Base-by-base conservation (phyloP, 2,797 vertebrate genomes). In the Lepus townsendii region DNA sequence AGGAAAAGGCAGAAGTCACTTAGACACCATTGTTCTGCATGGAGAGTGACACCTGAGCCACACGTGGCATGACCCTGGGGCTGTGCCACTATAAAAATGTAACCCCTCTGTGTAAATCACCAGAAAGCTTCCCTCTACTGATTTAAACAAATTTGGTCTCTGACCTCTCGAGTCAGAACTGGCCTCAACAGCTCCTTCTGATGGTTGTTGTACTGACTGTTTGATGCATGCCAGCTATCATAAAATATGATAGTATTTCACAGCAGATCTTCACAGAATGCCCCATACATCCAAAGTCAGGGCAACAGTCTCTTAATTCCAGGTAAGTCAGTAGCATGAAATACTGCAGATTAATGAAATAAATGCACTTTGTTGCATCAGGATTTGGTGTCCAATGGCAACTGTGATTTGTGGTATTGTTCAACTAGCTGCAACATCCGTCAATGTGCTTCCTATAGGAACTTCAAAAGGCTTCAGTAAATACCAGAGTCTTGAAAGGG, bases 111-210 rank as follows among this genome's bases (percentile, higher is more conserved):
- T 35, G 76, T 97, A 97, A 97, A 97, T 97, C 95, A 97, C 73
- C 14, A 62, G 60, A 93, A 82, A 78, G 47, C 82, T 95, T 96
- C 91, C 83, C 76, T 90, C 62, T 38, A 90, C 85, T 94, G 92
- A 97, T 93, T 96, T 95, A 96, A 95, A 95, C 95, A 97, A 96
- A 97, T 96, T 97, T 96, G 92, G 78, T 94, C 95, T 96, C 94
- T 97, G 95, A 97, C 95, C 95, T 95, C 54, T 91, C 26, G 54
- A 91, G 75, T 88, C 72, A 95, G 93, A 96, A 86, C 2, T 90
- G 83, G 88, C 79, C 93, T 93, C 71, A 83, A 95, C 96, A 86
- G 47, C 79, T 92, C 95, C 93, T 96, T 97, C 93, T 92, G 90
- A 88, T 79, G 82, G 62, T 83, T 88, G 42, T 83, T 73, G 19